A percentile compares a stretch with the other conserved stretches of the same genome.
These are phyloP conservation scores for Lamellibrachia luymesi DNA, from an alignment of 1,140 invertebrate species.

Conservation along the genomic window DNA sequence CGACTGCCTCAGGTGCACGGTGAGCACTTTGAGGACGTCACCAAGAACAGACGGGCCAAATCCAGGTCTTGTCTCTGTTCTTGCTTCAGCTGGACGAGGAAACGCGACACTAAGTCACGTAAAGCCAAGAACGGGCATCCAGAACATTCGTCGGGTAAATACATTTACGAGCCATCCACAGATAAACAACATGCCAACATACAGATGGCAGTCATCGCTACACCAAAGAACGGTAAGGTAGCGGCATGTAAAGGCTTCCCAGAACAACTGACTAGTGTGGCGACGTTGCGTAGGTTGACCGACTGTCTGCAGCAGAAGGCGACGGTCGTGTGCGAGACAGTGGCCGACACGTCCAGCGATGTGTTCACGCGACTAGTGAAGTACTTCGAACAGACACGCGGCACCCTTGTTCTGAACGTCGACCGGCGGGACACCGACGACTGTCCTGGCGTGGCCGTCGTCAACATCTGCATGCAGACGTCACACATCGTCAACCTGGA, in stretches of 20 bases:
- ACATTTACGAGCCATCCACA: background rate
- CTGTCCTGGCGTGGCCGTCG: background rate
- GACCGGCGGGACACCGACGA: background rate
- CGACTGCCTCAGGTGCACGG: background rate
- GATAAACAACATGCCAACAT: background rate
- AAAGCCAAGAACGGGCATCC: background rate
- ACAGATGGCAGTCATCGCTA: background rate
- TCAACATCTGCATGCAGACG: conserved; percentile 10
- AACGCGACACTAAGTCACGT: background rate
- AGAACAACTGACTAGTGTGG: background rate
- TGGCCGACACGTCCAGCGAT: background rate
- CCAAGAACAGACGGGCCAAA: background rate
- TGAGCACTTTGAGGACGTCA: background rate
- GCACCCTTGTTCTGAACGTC: conserved; percentile 1
- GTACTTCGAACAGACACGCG: conserved; percentile 1
- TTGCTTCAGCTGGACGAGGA: background rate
- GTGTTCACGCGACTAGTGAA: background rate
- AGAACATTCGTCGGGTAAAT: background rate
- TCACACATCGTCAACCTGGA: conserved; percentile 1
- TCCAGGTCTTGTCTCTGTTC: background rate
- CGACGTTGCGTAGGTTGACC: background rate
- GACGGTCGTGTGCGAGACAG: background rate
- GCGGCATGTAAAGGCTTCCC: background rate
- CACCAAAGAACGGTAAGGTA: background rate
- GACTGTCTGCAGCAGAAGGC: background rate